Conservation (phyloP, 2,888 invertebrate species). For the Psylliodes chrysocephalus region DNA sequence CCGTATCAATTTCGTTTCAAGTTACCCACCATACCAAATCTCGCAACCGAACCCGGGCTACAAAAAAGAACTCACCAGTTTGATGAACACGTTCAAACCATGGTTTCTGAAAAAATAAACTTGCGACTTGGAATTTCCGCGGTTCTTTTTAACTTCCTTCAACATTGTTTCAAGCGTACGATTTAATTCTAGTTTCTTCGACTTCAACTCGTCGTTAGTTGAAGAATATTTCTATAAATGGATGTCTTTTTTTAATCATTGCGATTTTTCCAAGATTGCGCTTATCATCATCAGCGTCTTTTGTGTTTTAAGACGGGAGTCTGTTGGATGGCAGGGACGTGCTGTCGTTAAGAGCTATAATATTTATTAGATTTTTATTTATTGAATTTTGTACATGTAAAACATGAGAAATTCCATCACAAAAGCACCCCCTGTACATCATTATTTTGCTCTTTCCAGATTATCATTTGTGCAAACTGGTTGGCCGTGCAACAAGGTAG, state of each 20-base stretch:
- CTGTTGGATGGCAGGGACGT: neutral
- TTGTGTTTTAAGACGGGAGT: neutral
- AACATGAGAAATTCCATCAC: neutral
- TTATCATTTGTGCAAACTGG: conserved; percentile 12
- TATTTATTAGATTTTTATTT: no score
- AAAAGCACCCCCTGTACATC: neutral
- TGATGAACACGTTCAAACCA: conserved; percentile 30
- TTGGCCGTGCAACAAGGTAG: neutral
- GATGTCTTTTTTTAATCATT: neutral
- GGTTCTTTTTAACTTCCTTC: conserved; percentile 13
- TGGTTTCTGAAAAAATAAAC: conserved; percentile 32
- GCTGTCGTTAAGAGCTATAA: neutral
- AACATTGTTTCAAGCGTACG: conserved; percentile 30
- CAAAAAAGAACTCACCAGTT: conserved; percentile 39
- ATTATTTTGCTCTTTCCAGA: neutral
- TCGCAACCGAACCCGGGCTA: no score
- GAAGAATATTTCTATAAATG: conserved; percentile 12
- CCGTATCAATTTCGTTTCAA: no score
- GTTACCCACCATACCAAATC: no score
- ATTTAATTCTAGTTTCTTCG: conserved; percentile 21
- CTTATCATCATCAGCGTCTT: conserved; percentile 21
- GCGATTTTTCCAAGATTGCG: conserved; percentile 12
- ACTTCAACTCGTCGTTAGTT: no score
- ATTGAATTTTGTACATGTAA: no score
- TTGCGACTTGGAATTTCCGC: conserved; percentile 16